Evolutionary conservation across 2,888 invertebrate species (phyloP).

Genomic region (Augiades crinisus): DNA sequence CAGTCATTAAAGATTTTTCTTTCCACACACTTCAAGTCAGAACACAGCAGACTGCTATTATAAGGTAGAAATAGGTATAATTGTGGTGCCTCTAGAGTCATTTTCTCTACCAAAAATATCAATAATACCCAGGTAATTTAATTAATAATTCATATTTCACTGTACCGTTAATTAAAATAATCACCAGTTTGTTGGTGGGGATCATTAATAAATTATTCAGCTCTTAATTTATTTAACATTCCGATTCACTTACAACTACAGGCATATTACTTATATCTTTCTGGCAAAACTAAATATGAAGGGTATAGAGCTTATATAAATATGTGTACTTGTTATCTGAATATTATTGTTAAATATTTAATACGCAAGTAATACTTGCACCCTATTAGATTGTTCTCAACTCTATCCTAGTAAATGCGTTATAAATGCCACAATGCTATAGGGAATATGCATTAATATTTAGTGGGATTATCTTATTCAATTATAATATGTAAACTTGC

Average conservation of each 20-base stretch:
- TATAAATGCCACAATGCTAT: conserved; percentile 9
- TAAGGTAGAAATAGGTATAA: too few species aligned
- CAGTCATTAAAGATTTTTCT: too few species aligned
- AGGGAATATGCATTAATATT: not conserved
- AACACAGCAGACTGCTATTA: too few species aligned
- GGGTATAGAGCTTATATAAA: conserved; percentile 17
- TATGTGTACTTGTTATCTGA: conserved; percentile 19
- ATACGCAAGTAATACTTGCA: conserved; percentile 18
- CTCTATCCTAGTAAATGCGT: conserved; percentile 28
- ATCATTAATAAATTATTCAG: conserved; percentile 28
- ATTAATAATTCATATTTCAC: conserved; percentile 11
- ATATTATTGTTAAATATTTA: conserved; percentile 6
- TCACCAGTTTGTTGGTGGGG: conserved; percentile 48
- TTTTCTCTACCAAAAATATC: too few species aligned
- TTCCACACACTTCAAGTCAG: too few species aligned
- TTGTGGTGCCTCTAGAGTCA: too few species aligned
- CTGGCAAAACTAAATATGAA: conserved; percentile 50
- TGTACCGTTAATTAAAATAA: conserved; percentile 24
- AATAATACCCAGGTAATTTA: too few species aligned
- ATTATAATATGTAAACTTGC: too few species aligned
- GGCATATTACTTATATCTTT: conserved; percentile 46
- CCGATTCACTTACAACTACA: conserved; percentile 21
- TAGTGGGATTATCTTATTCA: too few species aligned
- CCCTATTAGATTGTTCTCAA: not conserved
- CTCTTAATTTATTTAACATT: conserved; percentile 35